phyloP scores from a whole-genome alignment of 2,113 vertebrate genomes.

The Mionectes macconnelli region DNA sequence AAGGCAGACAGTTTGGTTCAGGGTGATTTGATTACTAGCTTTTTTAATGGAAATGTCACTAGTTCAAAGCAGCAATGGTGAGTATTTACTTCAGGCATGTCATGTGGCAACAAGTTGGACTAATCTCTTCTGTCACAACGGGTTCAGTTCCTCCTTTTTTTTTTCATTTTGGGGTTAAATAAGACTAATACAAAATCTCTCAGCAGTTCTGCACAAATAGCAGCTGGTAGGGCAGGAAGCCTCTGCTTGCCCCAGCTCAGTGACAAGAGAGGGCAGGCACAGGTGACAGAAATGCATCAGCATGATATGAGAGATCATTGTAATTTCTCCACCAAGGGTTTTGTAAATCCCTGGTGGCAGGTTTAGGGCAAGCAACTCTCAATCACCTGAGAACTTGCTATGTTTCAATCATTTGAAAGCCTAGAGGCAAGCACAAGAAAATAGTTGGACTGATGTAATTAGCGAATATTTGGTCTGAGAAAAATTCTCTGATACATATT shows the following conservation, averaged over 20 bases:
- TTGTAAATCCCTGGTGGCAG: background rate
- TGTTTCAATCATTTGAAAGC: background rate
- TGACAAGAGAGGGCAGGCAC: background rate
- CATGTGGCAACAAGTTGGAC: conserved; percentile 6
- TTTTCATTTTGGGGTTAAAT: background rate
- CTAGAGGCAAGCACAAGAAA: background rate
- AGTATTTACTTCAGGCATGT: conserved; percentile 14
- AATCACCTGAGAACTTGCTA: background rate
- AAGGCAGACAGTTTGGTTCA: background rate
- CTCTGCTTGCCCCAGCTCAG: background rate
- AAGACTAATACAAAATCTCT: background rate
- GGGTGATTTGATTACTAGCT: conserved; percentile 31
- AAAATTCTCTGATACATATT: conserved; percentile 13
- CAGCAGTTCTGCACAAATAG: background rate
- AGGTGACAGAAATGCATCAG: background rate
- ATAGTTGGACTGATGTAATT: background rate
- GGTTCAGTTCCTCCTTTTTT: background rate
- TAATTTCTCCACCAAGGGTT: background rate
- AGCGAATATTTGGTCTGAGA: conserved; percentile 8
- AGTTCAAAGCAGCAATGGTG: conserved; percentile 37
- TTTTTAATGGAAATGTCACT: conserved; percentile 45
- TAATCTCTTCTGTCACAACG: background rate
- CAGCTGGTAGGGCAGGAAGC: background rate
- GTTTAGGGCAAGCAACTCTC: background rate
- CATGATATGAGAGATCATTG: background rate